These are phyloP conservation scores for Thunnus maccoyii DNA, from an alignment of 2,113 vertebrate genomes.

Conservation along the genomic window DNA sequence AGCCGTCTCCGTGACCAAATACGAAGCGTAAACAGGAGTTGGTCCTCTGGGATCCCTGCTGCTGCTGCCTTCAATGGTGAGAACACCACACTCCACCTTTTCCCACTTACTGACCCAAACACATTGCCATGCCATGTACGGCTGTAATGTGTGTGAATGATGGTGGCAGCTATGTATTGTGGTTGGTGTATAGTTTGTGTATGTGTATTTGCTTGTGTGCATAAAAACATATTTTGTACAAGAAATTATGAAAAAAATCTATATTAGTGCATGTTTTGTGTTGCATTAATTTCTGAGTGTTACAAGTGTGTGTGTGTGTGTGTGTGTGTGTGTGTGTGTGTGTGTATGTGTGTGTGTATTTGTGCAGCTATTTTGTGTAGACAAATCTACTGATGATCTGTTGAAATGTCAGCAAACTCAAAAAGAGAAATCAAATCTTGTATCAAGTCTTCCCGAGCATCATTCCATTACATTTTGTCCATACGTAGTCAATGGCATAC, in stretches of 20 bases:
- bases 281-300: no score
- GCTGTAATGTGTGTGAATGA: slow-evolving; percentile 1
- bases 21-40: slow-evolving; percentile 30
- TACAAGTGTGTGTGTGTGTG: not conserved
- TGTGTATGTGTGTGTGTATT: not conserved
- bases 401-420: slow-evolving; percentile 3
- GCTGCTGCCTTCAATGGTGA: slow-evolving; percentile 59
- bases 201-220: not conserved
- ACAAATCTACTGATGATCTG: slow-evolving; percentile 18
- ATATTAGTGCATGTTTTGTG: no score
- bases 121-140: not conserved
- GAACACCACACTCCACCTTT: slow-evolving; percentile 53
- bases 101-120: slow-evolving; percentile 60
- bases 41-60: slow-evolving; percentile 44
- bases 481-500: not conserved
- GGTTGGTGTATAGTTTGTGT: not conserved
- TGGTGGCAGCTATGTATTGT: not conserved
- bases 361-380: not conserved
- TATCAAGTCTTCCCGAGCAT: not conserved
- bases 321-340: not conserved
- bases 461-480: not conserved
- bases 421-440: slow-evolving; percentile 24
- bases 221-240: no score
- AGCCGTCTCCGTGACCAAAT: slow-evolving; percentile 23
- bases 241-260: not conserved